Evolutionary conservation across 2,888 invertebrate species (phyloP), one percentile per base, ranked within the genome.

Genomic region (Ophion ellenae): DNA sequence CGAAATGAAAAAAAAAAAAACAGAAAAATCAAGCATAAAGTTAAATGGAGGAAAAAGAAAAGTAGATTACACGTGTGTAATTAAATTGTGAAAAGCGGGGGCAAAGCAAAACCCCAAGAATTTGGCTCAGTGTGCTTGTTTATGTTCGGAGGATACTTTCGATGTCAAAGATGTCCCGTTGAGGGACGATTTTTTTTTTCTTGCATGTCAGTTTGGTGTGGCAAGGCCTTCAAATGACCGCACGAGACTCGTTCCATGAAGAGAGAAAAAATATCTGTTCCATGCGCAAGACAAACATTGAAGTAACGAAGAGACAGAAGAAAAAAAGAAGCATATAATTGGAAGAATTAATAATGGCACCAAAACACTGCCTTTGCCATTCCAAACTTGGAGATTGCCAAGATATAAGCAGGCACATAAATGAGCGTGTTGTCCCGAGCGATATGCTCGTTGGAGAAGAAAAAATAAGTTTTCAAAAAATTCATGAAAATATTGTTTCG

Each of bases 291-390:
- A 14, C 14, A 47, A 47, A 47, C 3, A 47, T 53, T 53, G 53
- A 53, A 17, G 17, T 53, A 11, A 61, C 59, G 20, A 61, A 61
- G 59, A 61, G 20, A 61, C 20, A 61, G 7, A 11, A 24, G 20
- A 20, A 74, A 76, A 64, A 20, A 80, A 80, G 69, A 67, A 61
- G 36, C 79, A 73, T 75, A 67, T 83, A 81, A 76, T 75, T 74
- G 66, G 70, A 86, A 64, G 81, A 79, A 86, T 83, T 78, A 40
- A 87, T 76, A 93, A 94, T 95, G 95, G 95, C 95, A 96, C 96
- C 96, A 96, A 96, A 96, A 96, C 96, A 95, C 95, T 95, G 95
- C 95, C 95, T 94, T 94, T 95, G 95, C 96, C 95, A 95, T 95
- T 95, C 96, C 96, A 96, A 95, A 96, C 96, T 96, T 96, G 96